Evolutionary conservation across 2,113 vertebrate genomes (phyloP).

Genomic region (Otus sunia): DNA sequence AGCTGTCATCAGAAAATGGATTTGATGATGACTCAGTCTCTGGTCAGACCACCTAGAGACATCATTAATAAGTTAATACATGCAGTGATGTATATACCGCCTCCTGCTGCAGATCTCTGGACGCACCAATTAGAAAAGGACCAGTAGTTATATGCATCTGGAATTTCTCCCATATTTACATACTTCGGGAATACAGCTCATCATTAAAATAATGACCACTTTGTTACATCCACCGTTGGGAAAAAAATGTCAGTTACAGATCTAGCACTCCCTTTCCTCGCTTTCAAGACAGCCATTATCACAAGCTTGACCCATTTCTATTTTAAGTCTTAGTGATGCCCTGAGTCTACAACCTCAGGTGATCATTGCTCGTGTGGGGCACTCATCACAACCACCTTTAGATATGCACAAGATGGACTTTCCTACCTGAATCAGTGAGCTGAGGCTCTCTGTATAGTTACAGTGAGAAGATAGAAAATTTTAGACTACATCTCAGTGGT

Average conservation of each 20-base stretch:
- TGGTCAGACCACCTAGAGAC: not conserved
- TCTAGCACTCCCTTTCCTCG: not conserved
- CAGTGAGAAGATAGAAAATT: not conserved
- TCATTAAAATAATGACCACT: not conserved
- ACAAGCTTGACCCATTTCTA: not conserved
- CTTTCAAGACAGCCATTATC: not conserved
- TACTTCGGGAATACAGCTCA: not conserved
- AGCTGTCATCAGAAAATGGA: constrained; percentile 21
- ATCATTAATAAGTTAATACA: constrained; percentile 4
- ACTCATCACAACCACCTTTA: not conserved
- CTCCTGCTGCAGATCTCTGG: not conserved
- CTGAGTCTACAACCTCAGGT: not conserved
- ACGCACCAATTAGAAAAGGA: not conserved
- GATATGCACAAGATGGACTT: not conserved
- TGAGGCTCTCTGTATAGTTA: not conserved
- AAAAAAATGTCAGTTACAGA: not conserved
- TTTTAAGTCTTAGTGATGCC: not conserved
- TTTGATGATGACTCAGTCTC: constrained; percentile 25
- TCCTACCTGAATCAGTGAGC: not conserved
- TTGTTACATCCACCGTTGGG: not conserved
- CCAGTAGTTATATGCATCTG: not conserved
- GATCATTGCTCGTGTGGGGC: not conserved
- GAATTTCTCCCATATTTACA: not conserved
- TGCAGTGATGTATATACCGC: not conserved
- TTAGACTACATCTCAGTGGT: not conserved